phyloP scores from a whole-genome alignment of 2,888 invertebrate species.

The Mamestra brassicae region DNA sequence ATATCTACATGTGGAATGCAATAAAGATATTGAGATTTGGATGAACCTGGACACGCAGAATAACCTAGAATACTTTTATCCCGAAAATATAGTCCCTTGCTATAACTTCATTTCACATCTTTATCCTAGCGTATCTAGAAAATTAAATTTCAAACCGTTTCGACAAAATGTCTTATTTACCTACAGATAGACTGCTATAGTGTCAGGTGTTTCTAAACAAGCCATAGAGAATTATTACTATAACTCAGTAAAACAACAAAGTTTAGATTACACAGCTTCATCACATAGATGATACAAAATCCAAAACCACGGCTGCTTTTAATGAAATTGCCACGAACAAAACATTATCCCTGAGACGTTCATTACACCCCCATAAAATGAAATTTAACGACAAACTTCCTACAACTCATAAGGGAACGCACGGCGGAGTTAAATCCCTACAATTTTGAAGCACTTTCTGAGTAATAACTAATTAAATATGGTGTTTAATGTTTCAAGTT shows the following conservation, averaged over 20 bases:
- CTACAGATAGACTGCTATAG: background rate
- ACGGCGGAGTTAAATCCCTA: constrained; percentile 38
- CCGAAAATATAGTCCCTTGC: no score
- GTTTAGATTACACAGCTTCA: background rate
- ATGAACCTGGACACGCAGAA: no score
- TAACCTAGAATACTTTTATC: no score
- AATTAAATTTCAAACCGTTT: no score
- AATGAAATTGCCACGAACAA: constrained; percentile 24
- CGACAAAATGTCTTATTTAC: no score
- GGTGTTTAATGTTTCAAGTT: constrained; percentile 45
- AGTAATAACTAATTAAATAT: constrained; percentile 56
- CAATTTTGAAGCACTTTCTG: constrained; percentile 41
- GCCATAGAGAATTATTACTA: background rate
- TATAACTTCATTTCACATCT: no score
- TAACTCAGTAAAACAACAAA: background rate
- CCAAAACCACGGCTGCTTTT: background rate
- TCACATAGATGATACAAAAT: background rate
- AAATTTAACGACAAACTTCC: constrained; percentile 48
- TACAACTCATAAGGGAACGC: constrained; percentile 25
- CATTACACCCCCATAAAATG: constrained; percentile 34
- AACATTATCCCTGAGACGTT: constrained; percentile 23
- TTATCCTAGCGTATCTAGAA: no score
- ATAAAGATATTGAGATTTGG: no score
- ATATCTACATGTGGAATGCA: no score
- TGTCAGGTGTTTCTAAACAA: background rate